Percentiles rank a stretch among this genome's conserved stretches.
phyloP scores from a whole-genome alignment of 2,888 invertebrate species.

The Xanthia togata region DNA sequence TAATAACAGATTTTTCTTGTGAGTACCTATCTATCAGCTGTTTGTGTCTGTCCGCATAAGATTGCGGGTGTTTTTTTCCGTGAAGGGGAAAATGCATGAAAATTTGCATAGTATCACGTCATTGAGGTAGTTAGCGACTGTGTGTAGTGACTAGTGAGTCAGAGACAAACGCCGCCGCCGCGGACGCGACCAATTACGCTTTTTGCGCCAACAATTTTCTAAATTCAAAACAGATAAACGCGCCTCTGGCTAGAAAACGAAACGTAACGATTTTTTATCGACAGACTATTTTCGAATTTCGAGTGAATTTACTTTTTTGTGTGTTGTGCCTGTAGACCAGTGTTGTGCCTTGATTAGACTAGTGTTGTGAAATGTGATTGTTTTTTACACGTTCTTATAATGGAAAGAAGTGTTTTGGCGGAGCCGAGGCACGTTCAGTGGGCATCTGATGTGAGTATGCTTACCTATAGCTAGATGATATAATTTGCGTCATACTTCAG shows the following conservation, averaged over 20 bases:
- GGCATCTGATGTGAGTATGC: slow-evolving; percentile 86
- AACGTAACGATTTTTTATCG: slow-evolving; percentile 80
- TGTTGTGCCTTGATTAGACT: slow-evolving; percentile 69
- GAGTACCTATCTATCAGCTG: slow-evolving; percentile 81
- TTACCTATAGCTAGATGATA: background rate
- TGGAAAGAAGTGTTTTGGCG: slow-evolving; percentile 88
- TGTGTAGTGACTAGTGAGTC: slow-evolving; percentile 76
- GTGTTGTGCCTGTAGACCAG: slow-evolving; percentile 62
- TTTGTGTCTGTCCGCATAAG: slow-evolving; percentile 71
- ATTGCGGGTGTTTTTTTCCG: slow-evolving; percentile 66
- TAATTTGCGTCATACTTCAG: slow-evolving; percentile 27
- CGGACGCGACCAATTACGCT: slow-evolving; percentile 80
- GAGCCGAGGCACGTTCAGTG: slow-evolving; percentile 85
- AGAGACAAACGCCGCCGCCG: slow-evolving; percentile 79
- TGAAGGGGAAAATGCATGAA: slow-evolving; percentile 79
- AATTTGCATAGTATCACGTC: slow-evolving; percentile 82
- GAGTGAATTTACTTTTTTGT: slow-evolving; percentile 67
- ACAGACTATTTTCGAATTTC: slow-evolving; percentile 74
- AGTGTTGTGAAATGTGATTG: slow-evolving; percentile 84
- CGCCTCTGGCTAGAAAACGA: slow-evolving; percentile 76
- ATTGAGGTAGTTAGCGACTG: slow-evolving; percentile 69
- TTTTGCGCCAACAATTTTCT: slow-evolving; percentile 83
- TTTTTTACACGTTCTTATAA: slow-evolving; percentile 75
- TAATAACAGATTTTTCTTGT: slow-evolving; percentile 80
- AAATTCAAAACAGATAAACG: slow-evolving; percentile 78